Base-by-base conservation (phyloP, 2,888 invertebrate species). In the Phyllotreta cruciferae region DNA sequence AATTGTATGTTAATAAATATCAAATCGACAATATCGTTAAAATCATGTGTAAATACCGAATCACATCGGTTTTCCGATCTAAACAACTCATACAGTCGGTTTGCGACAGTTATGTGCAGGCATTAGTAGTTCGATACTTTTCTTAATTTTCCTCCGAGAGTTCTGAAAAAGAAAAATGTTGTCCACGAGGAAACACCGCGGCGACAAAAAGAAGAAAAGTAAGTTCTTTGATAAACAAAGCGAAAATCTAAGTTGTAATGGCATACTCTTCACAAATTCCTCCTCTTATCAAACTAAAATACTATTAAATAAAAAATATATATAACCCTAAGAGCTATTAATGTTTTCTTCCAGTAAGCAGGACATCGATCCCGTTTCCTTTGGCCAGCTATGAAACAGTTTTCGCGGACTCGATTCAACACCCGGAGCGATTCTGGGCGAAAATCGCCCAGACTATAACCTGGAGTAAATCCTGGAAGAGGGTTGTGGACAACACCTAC, bases 401-500 rank as follows among this genome's bases (percentile, higher is more conserved):
- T 0, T 88, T 88, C 74, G 82, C 84, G 6, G 85, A 86, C 58
- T 93, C 94, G 0, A 78, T 94, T 64, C 85, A 90, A 66, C 85
- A 90, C 67, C 94, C 95, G 0, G 91, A 91, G 68, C 88, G 88
- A 42, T 96, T 95, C 82, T 96, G 95, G 95, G 87, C 86, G 0
- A 90, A 93, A 73, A 85, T 92, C n/a, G 94, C 88, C 0, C 78
- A 78, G 53, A 77, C 85, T 3, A 81, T 96, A 9, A 87, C 88
- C 54, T 96, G 96, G 96, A 87, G 87, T 49, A 92, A 90, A 70
- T 90, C 91, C 0, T 96, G 94, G 93, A 85, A 90, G 42, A 87
- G 85, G 76, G 93, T 96, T 0, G 76, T 96, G 68, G 96, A 96
- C 75, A 88, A 94, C 76, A 87, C 87, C 13, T 88, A 91, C 72